phyloP scores from a whole-genome alignment of 2,113 vertebrate genomes.

The Cyanoderma ruficeps region DNA sequence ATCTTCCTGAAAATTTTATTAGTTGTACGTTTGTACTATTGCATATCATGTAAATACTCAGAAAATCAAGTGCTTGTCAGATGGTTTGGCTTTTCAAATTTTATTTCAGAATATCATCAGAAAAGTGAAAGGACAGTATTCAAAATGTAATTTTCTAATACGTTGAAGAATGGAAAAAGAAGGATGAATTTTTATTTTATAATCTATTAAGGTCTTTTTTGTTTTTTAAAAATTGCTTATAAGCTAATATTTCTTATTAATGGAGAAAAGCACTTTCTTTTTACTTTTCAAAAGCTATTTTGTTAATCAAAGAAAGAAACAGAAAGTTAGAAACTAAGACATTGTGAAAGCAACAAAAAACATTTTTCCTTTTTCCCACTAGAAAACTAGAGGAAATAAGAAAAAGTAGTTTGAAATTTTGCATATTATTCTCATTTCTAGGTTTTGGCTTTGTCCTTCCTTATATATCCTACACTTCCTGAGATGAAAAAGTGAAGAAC shows the following conservation, averaged over 20 bases:
- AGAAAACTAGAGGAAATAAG: not conserved
- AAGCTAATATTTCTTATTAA: not conserved
- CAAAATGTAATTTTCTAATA: not conserved
- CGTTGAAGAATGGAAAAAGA: not conserved
- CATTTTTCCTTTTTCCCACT: not conserved
- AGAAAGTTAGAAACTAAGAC: not conserved
- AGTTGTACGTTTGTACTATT: not conserved
- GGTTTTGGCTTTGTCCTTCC: not conserved
- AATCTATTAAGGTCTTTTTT: not conserved
- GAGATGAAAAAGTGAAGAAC: not conserved
- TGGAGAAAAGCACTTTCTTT: not conserved
- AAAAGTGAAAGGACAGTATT: not conserved
- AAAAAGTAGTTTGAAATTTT: not conserved
- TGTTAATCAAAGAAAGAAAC: not conserved
- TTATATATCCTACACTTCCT: not conserved
- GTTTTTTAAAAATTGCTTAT: not conserved
- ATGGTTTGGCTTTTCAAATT: not conserved
- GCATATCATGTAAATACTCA: not conserved
- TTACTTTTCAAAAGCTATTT: not conserved
- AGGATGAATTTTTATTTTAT: not conserved
- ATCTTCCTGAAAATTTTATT: not conserved
- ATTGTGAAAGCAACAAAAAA: not conserved
- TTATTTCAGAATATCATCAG: not conserved
- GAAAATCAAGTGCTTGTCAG: accelerated
- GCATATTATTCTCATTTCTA: not conserved